Base-by-base conservation (phyloP, 2,797 vertebrate genomes). In the Molossus molossus region DNA sequence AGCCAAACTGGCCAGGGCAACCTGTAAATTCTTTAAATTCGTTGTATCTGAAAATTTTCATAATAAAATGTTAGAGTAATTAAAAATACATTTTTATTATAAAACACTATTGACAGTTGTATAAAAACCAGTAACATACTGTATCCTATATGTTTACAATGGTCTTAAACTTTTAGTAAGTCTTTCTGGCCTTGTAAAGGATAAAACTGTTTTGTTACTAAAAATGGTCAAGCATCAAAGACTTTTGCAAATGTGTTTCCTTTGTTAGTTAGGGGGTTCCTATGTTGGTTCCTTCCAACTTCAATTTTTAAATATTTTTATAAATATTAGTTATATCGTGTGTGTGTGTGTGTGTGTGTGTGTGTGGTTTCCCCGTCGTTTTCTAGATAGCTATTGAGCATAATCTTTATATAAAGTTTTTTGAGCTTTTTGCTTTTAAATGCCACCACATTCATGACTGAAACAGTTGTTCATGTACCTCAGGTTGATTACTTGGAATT, bases 381-480 rank as follows among this genome's bases (percentile, higher is more conserved):
- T 94, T 45, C 70, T 75, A 94, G 53, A 89, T 37, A 82, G 20
- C 70, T 84, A 0, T 29, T 81, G 48, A 94, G 57, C 93, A 33
- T 93, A 27, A 25, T 80, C 18, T 95, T 60, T 75, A 65, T 86
- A 21, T 90, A 75, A 75, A 90, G 50, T 10, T 55, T 92, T 84
- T 72, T 84, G 18, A 21, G 72, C 1, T 96, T 92, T 95, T 95
- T 96, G 57, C 67, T 93, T 90, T 93, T 5, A 82, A 97, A 55
- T 90, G 58, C 45, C 57, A 79, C 40, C n/a, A 67, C 48, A 87
- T 94, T 95, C 27, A 90, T 40, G 57, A 53, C 45, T 50, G 37
- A 89, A 83, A 89, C 69, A 92, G 55, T 87, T 92, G 11, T 89
- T 72, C 2, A 37, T 40, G 1, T 29, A 77, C 60, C 48, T 93